These are phyloP conservation scores for Dicrurus megarhynchus DNA, from an alignment of 2,113 vertebrate species.

Conservation along the genomic window DNA sequence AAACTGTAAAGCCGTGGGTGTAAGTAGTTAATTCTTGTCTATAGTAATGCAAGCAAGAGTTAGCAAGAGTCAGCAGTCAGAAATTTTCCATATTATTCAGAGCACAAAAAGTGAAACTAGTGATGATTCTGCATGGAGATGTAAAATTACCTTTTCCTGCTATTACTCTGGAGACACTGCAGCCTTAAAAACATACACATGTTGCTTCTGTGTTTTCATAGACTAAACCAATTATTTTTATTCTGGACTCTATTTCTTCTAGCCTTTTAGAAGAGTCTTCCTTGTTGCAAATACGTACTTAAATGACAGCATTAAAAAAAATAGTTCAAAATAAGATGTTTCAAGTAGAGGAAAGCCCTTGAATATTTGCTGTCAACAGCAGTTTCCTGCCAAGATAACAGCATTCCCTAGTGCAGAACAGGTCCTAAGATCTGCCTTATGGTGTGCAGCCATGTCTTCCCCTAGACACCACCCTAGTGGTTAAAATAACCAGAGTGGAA, in stretches of 20 bases:
- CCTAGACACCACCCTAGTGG: background rate
- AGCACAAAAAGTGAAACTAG: background rate
- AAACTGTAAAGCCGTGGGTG: background rate
- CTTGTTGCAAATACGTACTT: background rate
- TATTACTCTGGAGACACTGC: background rate
- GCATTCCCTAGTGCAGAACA: background rate
- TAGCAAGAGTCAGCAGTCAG: background rate
- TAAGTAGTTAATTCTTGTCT: background rate
- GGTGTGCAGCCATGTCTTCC: background rate
- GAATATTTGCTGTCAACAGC: background rate
- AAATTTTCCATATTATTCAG: background rate
- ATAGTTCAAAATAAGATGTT: background rate
- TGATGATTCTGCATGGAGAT: background rate
- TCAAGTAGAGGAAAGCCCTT: background rate
- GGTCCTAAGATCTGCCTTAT: background rate
- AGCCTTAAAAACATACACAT: background rate
- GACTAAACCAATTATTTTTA: background rate
- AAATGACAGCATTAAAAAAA: background rate
- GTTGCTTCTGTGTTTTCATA: background rate
- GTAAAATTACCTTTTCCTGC: background rate
- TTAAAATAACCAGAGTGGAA: background rate
- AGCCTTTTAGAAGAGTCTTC: background rate
- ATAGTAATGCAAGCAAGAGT: background rate
- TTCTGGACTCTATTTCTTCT: background rate
- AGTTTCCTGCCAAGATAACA: background rate